Percentiles rank a stretch among this genome's conserved stretches.
Evolutionary conservation across 2,888 invertebrate species (phyloP).

Genomic region (Elegia similella): DNA sequence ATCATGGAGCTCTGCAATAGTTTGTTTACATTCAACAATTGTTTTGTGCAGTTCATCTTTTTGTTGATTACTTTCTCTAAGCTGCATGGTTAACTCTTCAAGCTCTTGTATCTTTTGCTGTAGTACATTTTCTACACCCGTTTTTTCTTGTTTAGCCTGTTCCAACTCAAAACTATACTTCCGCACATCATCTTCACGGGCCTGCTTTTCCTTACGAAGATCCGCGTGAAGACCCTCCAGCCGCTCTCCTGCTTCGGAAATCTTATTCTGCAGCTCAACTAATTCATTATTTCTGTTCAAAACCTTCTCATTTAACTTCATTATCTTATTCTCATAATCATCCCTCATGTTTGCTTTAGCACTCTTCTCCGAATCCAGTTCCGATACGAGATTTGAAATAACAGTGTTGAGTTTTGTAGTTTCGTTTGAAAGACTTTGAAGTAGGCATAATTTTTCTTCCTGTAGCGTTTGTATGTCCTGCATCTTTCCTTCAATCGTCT

Average conservation of each 20-base stretch:
- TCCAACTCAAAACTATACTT: conserved; percentile 44
- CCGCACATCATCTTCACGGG: conserved; percentile 39
- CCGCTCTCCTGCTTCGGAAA: conserved; percentile 57
- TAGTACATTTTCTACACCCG: conserved; percentile 38
- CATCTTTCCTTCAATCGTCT: conserved; percentile 52
- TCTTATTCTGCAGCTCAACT: conserved; percentile 63
- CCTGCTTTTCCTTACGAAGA: conserved; percentile 51
- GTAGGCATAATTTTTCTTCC: conserved; percentile 60
- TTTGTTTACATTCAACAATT: conserved; percentile 38
- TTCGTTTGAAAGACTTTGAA: conserved; percentile 59
- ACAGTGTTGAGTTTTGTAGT: conserved; percentile 52
- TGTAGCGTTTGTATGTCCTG: conserved; percentile 61
- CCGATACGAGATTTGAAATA: conserved; percentile 47
- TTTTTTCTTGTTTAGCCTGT: conserved; percentile 37
- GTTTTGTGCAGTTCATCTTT: conserved; percentile 47
- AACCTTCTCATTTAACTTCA: conserved; percentile 67
- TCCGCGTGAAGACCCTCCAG: conserved; percentile 55
- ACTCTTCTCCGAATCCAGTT: conserved; percentile 53
- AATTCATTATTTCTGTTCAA: conserved; percentile 67
- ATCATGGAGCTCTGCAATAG: conserved; percentile 36
- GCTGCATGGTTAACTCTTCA: conserved; percentile 37
- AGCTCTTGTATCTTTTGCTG: conserved; percentile 44
- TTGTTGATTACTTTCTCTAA: conserved; percentile 36
- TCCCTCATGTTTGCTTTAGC: conserved; percentile 55
- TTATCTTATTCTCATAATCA: conserved; percentile 56